Conservation (phyloP, 2,888 invertebrate genomes). For the Protodeltote pygarga region DNA sequence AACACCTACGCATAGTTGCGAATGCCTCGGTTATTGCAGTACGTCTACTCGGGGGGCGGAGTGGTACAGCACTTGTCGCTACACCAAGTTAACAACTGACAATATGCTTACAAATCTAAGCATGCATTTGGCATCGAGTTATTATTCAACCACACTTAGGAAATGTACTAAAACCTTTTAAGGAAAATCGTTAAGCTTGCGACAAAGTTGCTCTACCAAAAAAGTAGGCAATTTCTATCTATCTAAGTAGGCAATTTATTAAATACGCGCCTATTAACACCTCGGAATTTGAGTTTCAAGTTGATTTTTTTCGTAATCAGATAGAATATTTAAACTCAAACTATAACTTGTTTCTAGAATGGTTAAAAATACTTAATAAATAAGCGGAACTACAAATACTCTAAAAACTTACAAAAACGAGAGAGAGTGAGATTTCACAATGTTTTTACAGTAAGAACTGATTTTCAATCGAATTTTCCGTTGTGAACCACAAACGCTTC, state of each 20-base stretch:
- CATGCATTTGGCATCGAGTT: neutral
- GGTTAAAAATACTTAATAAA: too few relatives aligned
- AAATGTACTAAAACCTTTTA: neutral
- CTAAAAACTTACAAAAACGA: too few relatives aligned
- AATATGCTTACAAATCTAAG: conserved; percentile 29
- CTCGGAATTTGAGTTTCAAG: too few relatives aligned
- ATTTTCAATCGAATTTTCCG: neutral
- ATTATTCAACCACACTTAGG: neutral
- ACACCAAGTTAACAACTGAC: conserved; percentile 29
- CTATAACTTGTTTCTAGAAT: too few relatives aligned
- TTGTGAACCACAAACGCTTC: too few relatives aligned
- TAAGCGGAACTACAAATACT: too few relatives aligned
- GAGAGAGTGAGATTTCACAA: too few relatives aligned
- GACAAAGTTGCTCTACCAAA: neutral
- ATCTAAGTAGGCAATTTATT: too few relatives aligned
- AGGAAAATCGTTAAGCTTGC: neutral
- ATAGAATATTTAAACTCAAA: too few relatives aligned
- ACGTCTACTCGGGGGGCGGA: conserved; percentile 8
- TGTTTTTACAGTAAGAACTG: too few relatives aligned
- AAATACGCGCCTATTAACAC: too few relatives aligned
- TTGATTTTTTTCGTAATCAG: too few relatives aligned
- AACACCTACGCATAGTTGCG: conserved; percentile 44
- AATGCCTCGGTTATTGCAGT: conserved; percentile 29
- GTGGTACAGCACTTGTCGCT: conserved; percentile 19
- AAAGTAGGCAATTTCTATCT: conserved; percentile 5